Evolutionary conservation across 2,888 invertebrate genomes (phyloP), one percentile per base, ranked within the genome.

Genomic region (Halictus ligatus): DNA sequence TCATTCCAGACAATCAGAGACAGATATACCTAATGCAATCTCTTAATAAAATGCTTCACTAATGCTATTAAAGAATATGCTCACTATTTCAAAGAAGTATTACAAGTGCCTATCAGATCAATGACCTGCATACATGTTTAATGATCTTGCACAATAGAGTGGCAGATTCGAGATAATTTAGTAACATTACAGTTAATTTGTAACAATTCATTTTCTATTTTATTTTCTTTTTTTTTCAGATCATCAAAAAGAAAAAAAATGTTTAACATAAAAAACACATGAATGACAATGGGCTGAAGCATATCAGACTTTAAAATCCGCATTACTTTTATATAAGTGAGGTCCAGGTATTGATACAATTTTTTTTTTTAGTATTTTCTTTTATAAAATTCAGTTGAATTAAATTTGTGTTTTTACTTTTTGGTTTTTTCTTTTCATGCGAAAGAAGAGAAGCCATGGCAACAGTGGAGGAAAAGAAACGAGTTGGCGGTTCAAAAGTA

Each of bases 401-500:
- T 54, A 54, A n/a, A 29, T 2, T 29, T 29, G 21, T 54, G 18
- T 64, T 64, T 40, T 13, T 40, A 15, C 25, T 12, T 58, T n/a
- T 21, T 10, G 13, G 40, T 18, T 48, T 43, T 40, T 18, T 35
- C 35, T 35, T 71, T 81, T 74, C 35, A 0, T 75, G 12, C 25
- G 71, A 73, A 82, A 54, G 71, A 64, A 80, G 46, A 73, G 77
- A 58, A 89, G 86, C 86, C 84, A 94, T 96, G 96, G 96, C 96
- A 94, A 96, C 97, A 96, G 96, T 97, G 96, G 97, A 97, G 95
- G 96, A 97, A 92, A 96, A 96, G 95, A 96, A 96, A 93, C 96
- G 96, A 92, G 94, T 96, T 91, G 96, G 96, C 94, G 98, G 98
- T 95, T 97, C 97, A 92, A 98, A 98, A 96, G 98, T 98, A 93